Base-by-base conservation (phyloP, 2,888 invertebrate genomes). In the Yponomeuta cagnagella region DNA sequence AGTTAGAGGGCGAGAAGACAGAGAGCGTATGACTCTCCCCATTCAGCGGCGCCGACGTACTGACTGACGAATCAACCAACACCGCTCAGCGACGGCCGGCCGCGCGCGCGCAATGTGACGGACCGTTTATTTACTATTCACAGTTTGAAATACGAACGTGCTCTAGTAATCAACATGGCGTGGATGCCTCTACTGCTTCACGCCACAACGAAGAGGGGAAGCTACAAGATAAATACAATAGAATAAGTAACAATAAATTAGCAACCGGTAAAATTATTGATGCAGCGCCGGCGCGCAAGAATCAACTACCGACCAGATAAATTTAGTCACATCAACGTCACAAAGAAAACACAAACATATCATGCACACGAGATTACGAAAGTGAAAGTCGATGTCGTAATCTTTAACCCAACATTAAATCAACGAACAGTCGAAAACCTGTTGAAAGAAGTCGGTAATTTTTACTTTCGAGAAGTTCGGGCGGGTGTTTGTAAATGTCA, bases 121-220 rank as follows among this genome's bases (percentile, higher is more conserved):
- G 79, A 82, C 84, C 86, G 88, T 90, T 89, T 90, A 91, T 89
- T 89, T 90, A 89, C 88, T 87, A 88, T 88, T 87, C 87, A 86
- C 85, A 84, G 84, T 89, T 90, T 83, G 83, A 88, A 89, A 84
- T 86, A 82, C 84, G 78, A 89, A 85, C 85, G 86, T 87, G 86
- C 83, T 89, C 85, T 81, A 87, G 82, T 89, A 88, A 88, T 85
- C 85, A 87, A 83, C 86, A 84, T 82, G 80, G 81, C 80, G 79
- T 80, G 81, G 80, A 84, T 85, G 78, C 79, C 73, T 73, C 72
- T 75, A 75, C 77, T 78, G 76, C 78, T 80, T 79, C 79, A 80
- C 74, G 78, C 77, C 73, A 75, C 76, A 23, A 33, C 23, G 63
- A 10, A 75, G 72, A 78, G 74, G 74, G 23, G 75, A 71, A 69